phyloP scores from a whole-genome alignment of 2,888 invertebrate genomes.

The Ditylenchus weischeri region DNA sequence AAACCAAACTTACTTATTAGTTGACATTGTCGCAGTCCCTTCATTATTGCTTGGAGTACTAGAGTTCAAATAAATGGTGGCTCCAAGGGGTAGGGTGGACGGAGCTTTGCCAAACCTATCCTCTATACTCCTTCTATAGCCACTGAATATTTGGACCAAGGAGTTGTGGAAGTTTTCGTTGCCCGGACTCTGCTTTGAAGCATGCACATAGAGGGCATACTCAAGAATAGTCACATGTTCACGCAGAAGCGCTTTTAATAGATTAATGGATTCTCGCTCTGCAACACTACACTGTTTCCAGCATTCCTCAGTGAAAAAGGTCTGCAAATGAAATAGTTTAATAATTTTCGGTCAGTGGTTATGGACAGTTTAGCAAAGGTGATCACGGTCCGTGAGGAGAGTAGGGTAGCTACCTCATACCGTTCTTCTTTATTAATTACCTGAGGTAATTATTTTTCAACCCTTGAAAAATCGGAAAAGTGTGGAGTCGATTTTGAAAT shows the following conservation, averaged over 20 bases:
- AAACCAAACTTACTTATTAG: too few relatives aligned
- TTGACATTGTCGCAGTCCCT: not conserved
- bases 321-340: slow-evolving; percentile 27
- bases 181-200: slow-evolving; percentile 20
- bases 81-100: slow-evolving; percentile 25
- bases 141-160: slow-evolving; percentile 41
- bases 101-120: slow-evolving; percentile 37
- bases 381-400: too few relatives aligned
- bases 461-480: too few relatives aligned
- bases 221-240: slow-evolving; percentile 51
- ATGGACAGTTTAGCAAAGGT: too few relatives aligned
- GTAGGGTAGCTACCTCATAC: too few relatives aligned
- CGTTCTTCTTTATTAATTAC: too few relatives aligned
- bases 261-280: slow-evolving; percentile 36
- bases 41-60: not conserved
- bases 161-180: slow-evolving; percentile 40
- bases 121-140: slow-evolving; percentile 43
- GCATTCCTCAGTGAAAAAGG: slow-evolving; percentile 46
- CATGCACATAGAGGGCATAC: slow-evolving; percentile 49
- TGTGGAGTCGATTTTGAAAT: too few relatives aligned
- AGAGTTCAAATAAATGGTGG: slow-evolving; percentile 28
- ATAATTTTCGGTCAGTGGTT: too few relatives aligned
- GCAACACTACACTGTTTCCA: slow-evolving; percentile 37
- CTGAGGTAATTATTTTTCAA: too few relatives aligned
- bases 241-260: slow-evolving; percentile 40